Conservation (phyloP, 1,140 invertebrate genomes). For the Tribolium madens region DNA sequence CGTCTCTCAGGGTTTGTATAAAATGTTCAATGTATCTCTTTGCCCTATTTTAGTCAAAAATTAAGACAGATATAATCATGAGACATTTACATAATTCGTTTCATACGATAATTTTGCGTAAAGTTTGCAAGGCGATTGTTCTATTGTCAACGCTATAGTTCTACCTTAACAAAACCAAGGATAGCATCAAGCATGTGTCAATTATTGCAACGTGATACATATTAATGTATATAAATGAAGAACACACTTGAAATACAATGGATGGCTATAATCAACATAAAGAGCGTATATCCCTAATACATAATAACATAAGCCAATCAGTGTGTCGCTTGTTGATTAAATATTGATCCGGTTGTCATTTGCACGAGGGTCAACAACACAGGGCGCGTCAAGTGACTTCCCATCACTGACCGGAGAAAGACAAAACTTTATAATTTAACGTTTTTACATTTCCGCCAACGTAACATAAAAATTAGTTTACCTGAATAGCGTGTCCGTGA, state of each 20-base stretch:
- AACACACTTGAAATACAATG: background rate
- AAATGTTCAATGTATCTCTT: no score
- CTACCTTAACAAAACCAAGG: background rate
- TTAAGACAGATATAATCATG: no score
- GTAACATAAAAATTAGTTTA: constrained; percentile 63
- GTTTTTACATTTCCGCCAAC: background rate
- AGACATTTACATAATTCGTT: no score
- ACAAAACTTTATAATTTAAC: background rate
- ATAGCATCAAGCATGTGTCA: background rate
- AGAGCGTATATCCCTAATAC: constrained; percentile 39
- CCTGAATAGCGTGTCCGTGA: constrained; percentile 79
- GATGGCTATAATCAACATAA: constrained; percentile 15
- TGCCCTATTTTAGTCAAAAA: no score
- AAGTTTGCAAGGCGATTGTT: background rate
- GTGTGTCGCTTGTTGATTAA: constrained; percentile 53
- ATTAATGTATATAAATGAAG: constrained; percentile 1
- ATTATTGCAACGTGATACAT: constrained; percentile 12
- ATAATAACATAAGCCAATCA: constrained; percentile 47
- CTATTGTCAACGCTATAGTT: background rate
- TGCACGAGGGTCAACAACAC: constrained; percentile 51
- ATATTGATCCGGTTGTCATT: constrained; percentile 54
- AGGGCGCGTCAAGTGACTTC: constrained; percentile 45
- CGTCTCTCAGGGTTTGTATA: no score
- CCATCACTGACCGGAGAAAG: constrained; percentile 47
- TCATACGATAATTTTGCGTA: background rate